Evolutionary conservation across 1,140 invertebrate genomes (phyloP).

Genomic region (Drosophila melanica): DNA sequence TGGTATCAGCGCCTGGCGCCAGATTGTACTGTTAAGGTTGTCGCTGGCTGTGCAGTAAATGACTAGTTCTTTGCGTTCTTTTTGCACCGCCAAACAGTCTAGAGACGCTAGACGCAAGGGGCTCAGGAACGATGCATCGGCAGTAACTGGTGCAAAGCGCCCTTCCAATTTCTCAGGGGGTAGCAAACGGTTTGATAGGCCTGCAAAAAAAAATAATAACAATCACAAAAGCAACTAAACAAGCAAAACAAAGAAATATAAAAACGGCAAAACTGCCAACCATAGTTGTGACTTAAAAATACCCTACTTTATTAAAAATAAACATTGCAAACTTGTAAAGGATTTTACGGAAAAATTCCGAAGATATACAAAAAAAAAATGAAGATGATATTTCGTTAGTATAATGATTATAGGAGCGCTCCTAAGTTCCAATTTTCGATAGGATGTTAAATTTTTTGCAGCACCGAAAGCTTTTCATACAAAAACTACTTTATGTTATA

Average conservation of each 20-base stretch:
- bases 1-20: constrained; percentile 2
- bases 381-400: no score
- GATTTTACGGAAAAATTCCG: no score
- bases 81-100: constrained; percentile 39
- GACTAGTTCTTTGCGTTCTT: constrained; percentile 11
- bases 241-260: no score
- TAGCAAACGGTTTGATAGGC: neutral
- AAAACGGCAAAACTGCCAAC: neutral
- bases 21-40: constrained; percentile 4
- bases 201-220: constrained; percentile 3
- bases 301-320: neutral
- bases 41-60: constrained; percentile 37
- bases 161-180: constrained; percentile 12
- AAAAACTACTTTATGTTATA: no score
- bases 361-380: no score
- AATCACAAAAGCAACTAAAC: neutral
- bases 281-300: neutral
- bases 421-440: no score
- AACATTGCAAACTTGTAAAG: no score
- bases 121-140: neutral
- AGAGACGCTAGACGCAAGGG: constrained; percentile 16
- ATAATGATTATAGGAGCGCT: no score
- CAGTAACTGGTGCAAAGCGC: constrained; percentile 2
- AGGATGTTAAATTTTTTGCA: no score
- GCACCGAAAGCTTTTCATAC: no score